A percentile compares a stretch with the other conserved stretches of the same genome.
These are phyloP conservation scores for Rhinolophus sinicus DNA, from an alignment of 2,113 vertebrate genomes.

Conservation along the genomic window DNA sequence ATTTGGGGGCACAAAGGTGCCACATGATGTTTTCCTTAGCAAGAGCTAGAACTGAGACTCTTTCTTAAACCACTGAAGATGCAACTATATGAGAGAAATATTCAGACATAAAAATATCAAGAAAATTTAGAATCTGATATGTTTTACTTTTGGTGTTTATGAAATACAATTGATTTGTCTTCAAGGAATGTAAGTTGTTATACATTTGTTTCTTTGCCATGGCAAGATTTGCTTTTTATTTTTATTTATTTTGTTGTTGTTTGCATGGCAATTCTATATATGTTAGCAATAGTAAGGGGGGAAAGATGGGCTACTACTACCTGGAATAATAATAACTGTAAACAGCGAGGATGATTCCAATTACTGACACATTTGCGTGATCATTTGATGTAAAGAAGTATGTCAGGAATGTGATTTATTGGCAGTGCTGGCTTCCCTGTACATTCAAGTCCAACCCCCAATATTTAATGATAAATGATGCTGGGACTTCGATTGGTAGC, in stretches of 20 bases:
- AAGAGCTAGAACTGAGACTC: neutral
- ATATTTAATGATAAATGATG: neutral
- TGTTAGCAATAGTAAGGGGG: neutral
- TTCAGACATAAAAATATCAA: neutral
- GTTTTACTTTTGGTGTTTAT: neutral
- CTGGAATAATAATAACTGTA: neutral
- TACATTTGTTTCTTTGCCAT: neutral
- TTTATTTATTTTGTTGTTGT: neutral
- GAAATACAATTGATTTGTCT: neutral
- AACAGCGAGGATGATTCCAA: neutral
- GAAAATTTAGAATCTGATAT: neutral
- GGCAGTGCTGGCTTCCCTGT: neutral
- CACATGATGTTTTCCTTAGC: neutral
- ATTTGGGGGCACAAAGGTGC: neutral
- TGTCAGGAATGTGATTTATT: neutral
- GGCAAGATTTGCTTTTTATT: neutral
- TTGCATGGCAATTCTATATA: neutral
- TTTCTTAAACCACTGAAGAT: neutral
- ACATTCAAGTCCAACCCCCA: neutral
- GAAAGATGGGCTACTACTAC: too few species aligned
- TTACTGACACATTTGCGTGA: neutral
- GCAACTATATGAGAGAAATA: neutral
- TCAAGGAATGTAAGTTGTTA: neutral
- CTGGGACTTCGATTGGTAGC: neutral
- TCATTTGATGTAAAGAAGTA: neutral